A percentile compares a stretch with the other conserved stretches of the same genome.
Evolutionary conservation across 2,113 vertebrate species (phyloP).

Genomic region (Otis tarda): DNA sequence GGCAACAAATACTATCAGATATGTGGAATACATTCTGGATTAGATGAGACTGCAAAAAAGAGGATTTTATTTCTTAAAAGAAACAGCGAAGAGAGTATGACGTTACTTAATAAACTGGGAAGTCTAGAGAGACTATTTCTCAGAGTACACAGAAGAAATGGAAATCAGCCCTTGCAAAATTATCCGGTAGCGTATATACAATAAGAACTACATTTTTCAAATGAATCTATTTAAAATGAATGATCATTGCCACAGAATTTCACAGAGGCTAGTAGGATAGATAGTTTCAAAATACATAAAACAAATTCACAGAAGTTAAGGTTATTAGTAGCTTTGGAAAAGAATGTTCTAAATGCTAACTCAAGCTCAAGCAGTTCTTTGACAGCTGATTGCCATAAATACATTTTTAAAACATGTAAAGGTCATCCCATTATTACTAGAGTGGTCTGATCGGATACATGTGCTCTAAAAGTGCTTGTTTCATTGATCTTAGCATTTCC

Average conservation of each 20-base stretch:
- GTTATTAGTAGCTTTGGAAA: not conserved
- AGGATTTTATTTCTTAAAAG: not conserved
- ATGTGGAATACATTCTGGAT: not conserved
- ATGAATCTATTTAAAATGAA: not conserved
- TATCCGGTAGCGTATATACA: not conserved
- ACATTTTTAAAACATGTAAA: not conserved
- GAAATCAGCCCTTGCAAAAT: not conserved
- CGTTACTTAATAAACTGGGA: not conserved
- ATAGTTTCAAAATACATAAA: not conserved
- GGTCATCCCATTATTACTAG: not conserved
- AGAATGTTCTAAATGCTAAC: not conserved
- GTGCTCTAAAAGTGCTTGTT: not conserved
- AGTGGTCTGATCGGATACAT: not conserved
- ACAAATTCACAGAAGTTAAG: not conserved
- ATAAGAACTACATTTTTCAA: not conserved
- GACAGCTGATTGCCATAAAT: not conserved
- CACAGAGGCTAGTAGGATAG: not conserved
- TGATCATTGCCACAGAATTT: not conserved
- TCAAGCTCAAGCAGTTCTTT: not conserved
- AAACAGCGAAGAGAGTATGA: not conserved
- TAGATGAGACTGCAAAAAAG: not conserved
- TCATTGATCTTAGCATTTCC: conserved; percentile 12
- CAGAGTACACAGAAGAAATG: not conserved
- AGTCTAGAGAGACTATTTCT: not conserved
- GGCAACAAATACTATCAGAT: not conserved